Percentiles rank a stretch among this genome's conserved stretches.
phyloP scores from a whole-genome alignment of 2,888 invertebrate genomes.

The Dinocampus coccinellae region DNA sequence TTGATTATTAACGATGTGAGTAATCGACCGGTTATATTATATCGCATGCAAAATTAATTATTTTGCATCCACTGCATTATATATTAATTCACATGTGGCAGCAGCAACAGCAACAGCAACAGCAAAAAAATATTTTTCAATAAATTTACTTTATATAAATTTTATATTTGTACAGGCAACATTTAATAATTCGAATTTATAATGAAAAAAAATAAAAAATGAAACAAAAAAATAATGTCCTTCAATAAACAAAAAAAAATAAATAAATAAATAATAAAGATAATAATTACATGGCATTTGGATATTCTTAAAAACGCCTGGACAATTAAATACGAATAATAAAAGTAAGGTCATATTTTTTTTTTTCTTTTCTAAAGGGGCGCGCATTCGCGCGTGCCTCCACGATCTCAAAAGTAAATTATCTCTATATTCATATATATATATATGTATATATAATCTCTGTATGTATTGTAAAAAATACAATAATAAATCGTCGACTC shows the following conservation, averaged over 20 bases:
- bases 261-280: background rate
- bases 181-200: too few relatives aligned
- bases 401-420: constrained; percentile 38
- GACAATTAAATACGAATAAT: constrained; percentile 67
- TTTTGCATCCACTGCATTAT: constrained; percentile 11
- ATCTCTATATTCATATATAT: constrained; percentile 12
- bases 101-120: too few relatives aligned
- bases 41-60: background rate
- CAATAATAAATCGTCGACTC: background rate
- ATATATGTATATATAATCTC: background rate
- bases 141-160: too few relatives aligned
- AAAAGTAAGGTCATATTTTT: constrained; percentile 51
- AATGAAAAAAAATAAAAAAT: too few relatives aligned
- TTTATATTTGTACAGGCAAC: too few relatives aligned
- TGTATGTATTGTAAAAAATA: background rate
- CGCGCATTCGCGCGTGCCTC: constrained; percentile 50
- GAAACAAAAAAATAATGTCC: too few relatives aligned
- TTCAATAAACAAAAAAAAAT: too few relatives aligned
- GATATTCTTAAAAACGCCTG: constrained; percentile 43
- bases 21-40: constrained; percentile 36
- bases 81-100: background rate
- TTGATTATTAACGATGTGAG: constrained; percentile 33
- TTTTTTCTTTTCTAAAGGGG: constrained; percentile 40
- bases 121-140: too few relatives aligned
- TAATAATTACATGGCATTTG: background rate